Evolutionary conservation across 2,113 vertebrate genomes (phyloP), one percentile per base, ranked within the genome.

Genomic region (Uria lomvia): DNA sequence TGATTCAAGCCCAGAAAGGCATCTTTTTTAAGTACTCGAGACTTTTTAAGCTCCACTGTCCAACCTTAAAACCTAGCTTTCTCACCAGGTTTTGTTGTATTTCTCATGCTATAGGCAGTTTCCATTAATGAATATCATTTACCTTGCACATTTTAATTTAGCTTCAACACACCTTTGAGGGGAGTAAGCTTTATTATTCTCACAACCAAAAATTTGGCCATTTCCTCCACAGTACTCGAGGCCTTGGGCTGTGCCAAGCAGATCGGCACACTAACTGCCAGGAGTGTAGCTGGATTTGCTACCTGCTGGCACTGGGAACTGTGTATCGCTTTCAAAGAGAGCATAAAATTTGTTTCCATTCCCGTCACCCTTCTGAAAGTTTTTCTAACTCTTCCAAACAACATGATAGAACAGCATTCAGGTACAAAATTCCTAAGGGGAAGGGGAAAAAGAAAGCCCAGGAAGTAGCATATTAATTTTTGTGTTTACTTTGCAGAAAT

Each of bases 201-300:
- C 24, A 29, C 12, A 77, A 5, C 3, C 45, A 52, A 9, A 5
- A 43, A 7, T 45, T 18, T 60, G 60, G 18, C 45, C 5, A 2
- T 79, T 92, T 70, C 24, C 38, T 77, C 27, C 34, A 36, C 8
- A 21, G 6, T 18, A 30, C 38, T 76, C 0, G 0, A 42, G 38
- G 23, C 9, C 38, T 43, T 8, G 27, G 30, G 38, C 42, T 68
- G 55, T 22, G 38, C 18, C 59, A 93, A n/a, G 36, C 20, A 67
- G 40, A 49, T 59, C 0, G 0, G 3, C 49, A 36, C 26, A 6
- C 3, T 7, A n/a, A 15, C 18, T 1, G 3, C 17, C 34, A 74
- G 49, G 40, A 36, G 8, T 0, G 6, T 21, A 45, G n/a, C 15
- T 78, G 52, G 32, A 65, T 50, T 75, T 5, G 1, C 19, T 65